Evolutionary conservation across 2,113 vertebrate genomes (phyloP).

Genomic region (Himantopus leucocephalus): DNA sequence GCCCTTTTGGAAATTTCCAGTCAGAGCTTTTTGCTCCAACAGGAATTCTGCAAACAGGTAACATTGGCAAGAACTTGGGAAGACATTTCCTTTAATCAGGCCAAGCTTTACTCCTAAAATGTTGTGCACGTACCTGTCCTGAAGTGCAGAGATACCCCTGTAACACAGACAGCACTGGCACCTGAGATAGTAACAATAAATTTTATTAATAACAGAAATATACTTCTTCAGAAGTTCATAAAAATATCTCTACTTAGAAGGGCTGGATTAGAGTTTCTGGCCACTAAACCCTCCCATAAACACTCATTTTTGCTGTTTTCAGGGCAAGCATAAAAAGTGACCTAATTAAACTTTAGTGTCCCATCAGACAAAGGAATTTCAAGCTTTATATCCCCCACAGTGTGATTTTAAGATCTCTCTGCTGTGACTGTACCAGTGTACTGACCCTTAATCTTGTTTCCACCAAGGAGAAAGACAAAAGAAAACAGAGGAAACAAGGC

Average conservation of each 20-base stretch:
- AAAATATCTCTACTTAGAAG: not conserved
- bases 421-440: not conserved
- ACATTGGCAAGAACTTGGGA: not conserved
- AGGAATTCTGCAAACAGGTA: not conserved
- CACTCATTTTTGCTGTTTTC: not conserved
- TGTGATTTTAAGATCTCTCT: not conserved
- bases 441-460: not conserved
- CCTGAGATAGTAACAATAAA: not conserved
- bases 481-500: not conserved
- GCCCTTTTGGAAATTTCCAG: not conserved
- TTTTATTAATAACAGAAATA: not conserved
- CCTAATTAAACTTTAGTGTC: not conserved
- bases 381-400: not conserved
- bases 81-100: not conserved
- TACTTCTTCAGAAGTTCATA: not conserved
- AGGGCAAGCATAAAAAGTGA: not conserved
- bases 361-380: not conserved
- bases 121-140: conserved; percentile 23
- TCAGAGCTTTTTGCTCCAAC: not conserved
- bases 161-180: not conserved
- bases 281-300: not conserved
- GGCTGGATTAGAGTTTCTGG: not conserved
- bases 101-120: not conserved
- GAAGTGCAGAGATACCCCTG: not conserved
- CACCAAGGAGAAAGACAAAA: not conserved